Conservation (phyloP, 2,888 invertebrate species). For the Synergus umbraculus region DNA sequence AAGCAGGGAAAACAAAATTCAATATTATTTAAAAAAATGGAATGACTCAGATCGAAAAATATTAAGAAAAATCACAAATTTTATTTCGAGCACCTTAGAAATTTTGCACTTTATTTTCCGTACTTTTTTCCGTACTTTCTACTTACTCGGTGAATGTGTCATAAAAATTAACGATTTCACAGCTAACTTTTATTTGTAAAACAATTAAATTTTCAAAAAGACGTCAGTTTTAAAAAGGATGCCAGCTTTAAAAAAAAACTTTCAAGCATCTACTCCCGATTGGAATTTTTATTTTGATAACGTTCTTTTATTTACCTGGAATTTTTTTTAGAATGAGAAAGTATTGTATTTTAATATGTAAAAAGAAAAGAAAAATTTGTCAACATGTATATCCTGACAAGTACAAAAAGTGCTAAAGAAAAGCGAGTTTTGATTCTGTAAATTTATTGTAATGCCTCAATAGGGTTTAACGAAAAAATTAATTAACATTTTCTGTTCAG, state of each 20-base stretch:
- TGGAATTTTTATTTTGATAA: background rate
- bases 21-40: background rate
- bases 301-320: background rate
- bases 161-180: constrained; percentile 17
- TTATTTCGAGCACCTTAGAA: background rate
- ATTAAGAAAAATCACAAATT: background rate
- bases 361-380: background rate
- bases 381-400: background rate
- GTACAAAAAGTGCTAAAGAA: background rate
- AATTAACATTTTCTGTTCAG: background rate
- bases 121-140: background rate
- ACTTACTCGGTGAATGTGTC: background rate
- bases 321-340: background rate
- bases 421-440: constrained; percentile 7
- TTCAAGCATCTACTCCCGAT: too few species aligned
- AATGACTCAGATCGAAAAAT: background rate
- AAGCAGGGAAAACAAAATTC: background rate
- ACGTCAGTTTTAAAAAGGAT: constrained; percentile 42
- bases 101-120: background rate
- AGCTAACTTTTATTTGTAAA: background rate
- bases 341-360: background rate
- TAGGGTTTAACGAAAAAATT: background rate
- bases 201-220: constrained; percentile 38
- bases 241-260: background rate
- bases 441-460: background rate